A percentile compares a stretch with the other conserved stretches of the same genome.
phyloP scores from a whole-genome alignment of 2,888 invertebrate genomes.

The Lasioglossum malachurum region DNA sequence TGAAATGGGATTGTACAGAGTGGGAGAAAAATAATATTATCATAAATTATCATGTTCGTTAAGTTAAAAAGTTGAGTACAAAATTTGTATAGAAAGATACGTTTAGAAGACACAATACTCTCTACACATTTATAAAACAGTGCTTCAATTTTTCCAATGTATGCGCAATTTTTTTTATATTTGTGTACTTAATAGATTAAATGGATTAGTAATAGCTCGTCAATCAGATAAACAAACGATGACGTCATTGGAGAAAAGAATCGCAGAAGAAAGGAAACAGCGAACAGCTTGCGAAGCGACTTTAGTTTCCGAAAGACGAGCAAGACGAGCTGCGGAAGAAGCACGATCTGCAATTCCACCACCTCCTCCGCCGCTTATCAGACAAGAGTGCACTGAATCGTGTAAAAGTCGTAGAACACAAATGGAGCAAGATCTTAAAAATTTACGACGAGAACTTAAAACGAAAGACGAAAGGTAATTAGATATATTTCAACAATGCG shows the following conservation, averaged over 20 bases:
- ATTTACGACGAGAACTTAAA: constrained; percentile 88
- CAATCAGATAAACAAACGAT: constrained; percentile 93
- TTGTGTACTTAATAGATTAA: constrained; percentile 86
- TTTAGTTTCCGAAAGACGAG: constrained; percentile 90
- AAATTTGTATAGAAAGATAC: not conserved
- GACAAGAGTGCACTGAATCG: constrained; percentile 88
- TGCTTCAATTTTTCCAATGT: not conserved
- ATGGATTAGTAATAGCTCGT: constrained; percentile 90
- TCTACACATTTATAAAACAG: not conserved
- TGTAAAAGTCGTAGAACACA: constrained; percentile 89
- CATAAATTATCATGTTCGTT: not conserved
- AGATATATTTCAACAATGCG: not conserved
- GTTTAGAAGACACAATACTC: not conserved
- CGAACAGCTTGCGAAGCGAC: constrained; percentile 91
- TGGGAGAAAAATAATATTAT: not conserved
- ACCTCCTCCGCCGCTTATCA: constrained; percentile 82
- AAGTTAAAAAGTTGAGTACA: not conserved
- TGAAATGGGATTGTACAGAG: not conserved
- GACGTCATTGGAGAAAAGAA: constrained; percentile 91
- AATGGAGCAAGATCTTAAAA: constrained; percentile 89
- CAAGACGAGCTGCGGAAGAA: constrained; percentile 87
- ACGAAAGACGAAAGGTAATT: constrained; percentile 88
- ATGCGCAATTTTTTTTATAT: constrained; percentile 12
- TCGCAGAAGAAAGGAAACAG: constrained; percentile 94
- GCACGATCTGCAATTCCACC: constrained; percentile 81